phyloP scores from a whole-genome alignment of 2,888 invertebrate species.

The Hyles lineata region DNA sequence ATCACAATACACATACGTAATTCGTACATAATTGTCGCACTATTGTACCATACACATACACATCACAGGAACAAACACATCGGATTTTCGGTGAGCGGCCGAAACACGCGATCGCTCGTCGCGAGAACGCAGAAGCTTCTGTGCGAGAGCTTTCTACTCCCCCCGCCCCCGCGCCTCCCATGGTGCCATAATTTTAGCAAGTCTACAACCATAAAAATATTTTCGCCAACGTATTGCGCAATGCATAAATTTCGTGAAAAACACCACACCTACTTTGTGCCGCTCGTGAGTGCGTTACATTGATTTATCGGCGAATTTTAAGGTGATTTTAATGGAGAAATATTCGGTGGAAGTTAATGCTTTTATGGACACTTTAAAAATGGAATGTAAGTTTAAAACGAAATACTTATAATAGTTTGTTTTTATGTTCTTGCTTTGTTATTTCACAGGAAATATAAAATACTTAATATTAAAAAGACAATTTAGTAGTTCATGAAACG shows the following conservation, averaged over 20 bases:
- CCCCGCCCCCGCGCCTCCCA: conserved; percentile 46
- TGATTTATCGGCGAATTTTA: conserved; percentile 14
- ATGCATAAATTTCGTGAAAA: conserved; percentile 57
- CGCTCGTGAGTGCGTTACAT: background rate
- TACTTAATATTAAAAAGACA: too few relatives aligned
- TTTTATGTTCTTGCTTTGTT: too few relatives aligned
- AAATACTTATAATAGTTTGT: too few relatives aligned
- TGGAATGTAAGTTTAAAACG: background rate
- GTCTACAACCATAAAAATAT: conserved; percentile 74
- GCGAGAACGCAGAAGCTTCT: conserved; percentile 62
- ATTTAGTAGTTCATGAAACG: too few relatives aligned
- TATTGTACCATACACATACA: background rate
- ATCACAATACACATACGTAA: conserved; percentile 11
- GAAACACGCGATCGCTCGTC: conserved; percentile 23
- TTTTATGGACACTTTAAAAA: conserved; percentile 1
- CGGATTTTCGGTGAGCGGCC: background rate
- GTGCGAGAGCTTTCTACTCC: conserved; percentile 56
- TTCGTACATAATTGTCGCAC: conserved; percentile 18
- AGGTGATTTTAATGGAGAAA: background rate
- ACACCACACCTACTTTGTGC: conserved; percentile 14
- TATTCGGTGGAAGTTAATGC: background rate
- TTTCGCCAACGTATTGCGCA: conserved; percentile 72
- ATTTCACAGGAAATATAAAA: too few relatives aligned
- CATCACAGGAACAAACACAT: conserved; percentile 10
- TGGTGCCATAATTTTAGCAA: conserved; percentile 61